Conservation (phyloP, 1,140 invertebrate species). For the Drosophila ficusphila region DNA sequence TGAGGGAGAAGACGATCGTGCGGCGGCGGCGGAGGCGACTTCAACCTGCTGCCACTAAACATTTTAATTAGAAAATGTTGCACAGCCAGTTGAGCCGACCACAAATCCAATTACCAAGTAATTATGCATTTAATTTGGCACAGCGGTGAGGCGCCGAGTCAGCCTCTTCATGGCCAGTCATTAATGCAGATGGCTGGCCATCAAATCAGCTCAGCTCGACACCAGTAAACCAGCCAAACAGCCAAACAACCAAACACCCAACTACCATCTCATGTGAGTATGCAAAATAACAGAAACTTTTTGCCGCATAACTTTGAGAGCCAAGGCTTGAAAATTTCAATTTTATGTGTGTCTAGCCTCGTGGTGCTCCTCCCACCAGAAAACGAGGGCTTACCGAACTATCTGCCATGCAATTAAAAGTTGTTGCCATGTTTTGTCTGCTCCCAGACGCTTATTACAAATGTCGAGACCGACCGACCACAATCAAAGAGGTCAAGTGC, state of each 20-base stretch:
- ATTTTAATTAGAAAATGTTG: slow-evolving; percentile 80
- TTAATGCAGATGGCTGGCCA: slow-evolving; percentile 49
- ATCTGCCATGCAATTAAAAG: slow-evolving; percentile 70
- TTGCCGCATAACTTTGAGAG: slow-evolving; percentile 41
- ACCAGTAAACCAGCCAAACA: not conserved
- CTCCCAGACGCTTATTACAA: slow-evolving; percentile 69
- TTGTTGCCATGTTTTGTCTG: slow-evolving; percentile 63
- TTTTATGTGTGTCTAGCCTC: slow-evolving; percentile 53
- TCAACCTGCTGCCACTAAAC: slow-evolving; percentile 62
- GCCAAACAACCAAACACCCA: slow-evolving; percentile 13
- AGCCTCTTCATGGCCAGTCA: slow-evolving; percentile 36
- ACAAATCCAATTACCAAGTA: slow-evolving; percentile 81
- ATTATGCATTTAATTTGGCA: slow-evolving; percentile 80
- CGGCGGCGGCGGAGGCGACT: slow-evolving; percentile 4
- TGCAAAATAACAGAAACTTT: slow-evolving; percentile 60
- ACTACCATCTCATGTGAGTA: slow-evolving; percentile 1
- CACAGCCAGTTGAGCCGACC: slow-evolving; percentile 73
- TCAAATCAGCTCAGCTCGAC: slow-evolving; percentile 53
- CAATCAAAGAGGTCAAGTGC: slow-evolving; percentile 71
- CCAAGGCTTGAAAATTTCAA: slow-evolving; percentile 54
- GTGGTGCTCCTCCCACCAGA: not conserved
- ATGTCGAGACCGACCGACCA: slow-evolving; percentile 66
- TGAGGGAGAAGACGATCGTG: slow-evolving; percentile 18
- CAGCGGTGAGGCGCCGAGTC: slow-evolving; percentile 16
- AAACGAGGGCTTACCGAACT: slow-evolving; percentile 14